phyloP scores from a whole-genome alignment of 2,888 invertebrate genomes.

The Alitta virens region DNA sequence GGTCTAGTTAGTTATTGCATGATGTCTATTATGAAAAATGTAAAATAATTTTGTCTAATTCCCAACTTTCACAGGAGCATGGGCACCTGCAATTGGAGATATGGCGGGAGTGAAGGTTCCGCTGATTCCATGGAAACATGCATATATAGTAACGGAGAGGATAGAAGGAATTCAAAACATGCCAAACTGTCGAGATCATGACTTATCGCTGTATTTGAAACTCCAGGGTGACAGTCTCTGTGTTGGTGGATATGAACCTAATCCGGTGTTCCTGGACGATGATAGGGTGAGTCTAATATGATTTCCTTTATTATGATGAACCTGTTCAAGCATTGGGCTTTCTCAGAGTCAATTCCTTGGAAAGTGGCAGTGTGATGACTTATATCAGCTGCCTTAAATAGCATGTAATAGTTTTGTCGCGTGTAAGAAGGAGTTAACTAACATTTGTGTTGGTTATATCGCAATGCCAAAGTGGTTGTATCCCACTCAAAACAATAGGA shows the following conservation, averaged over 20 bases:
- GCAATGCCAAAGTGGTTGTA: no score
- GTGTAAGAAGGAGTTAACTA: no score
- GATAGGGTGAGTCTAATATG: conserved; percentile 1
- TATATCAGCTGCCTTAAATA: no score
- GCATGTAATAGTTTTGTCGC: no score
- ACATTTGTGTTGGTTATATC: no score
- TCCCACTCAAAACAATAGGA: no score
- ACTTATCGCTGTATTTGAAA: conserved; percentile 77
- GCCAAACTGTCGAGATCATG: conserved; percentile 85
- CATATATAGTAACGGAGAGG: conserved; percentile 79
- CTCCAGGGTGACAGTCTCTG: conserved; percentile 68
- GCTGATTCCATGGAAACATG: conserved; percentile 80
- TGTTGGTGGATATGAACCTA: conserved; percentile 84
- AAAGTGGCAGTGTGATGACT: no score
- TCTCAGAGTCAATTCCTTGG: no score
- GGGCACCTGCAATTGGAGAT: conserved; percentile 75
- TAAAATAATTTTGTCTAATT: no score
- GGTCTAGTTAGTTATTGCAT: no score
- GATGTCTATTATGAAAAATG: no score
- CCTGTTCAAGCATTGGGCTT: no score
- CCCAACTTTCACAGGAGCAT: conserved; percentile 68
- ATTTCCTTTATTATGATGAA: neutral
- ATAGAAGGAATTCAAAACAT: conserved; percentile 73
- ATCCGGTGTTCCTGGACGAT: conserved; percentile 67
- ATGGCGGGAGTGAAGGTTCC: conserved; percentile 72